These are phyloP conservation scores for Oreotrochilus melanogaster DNA, from an alignment of 2,113 vertebrate species.

Conservation along the genomic window DNA sequence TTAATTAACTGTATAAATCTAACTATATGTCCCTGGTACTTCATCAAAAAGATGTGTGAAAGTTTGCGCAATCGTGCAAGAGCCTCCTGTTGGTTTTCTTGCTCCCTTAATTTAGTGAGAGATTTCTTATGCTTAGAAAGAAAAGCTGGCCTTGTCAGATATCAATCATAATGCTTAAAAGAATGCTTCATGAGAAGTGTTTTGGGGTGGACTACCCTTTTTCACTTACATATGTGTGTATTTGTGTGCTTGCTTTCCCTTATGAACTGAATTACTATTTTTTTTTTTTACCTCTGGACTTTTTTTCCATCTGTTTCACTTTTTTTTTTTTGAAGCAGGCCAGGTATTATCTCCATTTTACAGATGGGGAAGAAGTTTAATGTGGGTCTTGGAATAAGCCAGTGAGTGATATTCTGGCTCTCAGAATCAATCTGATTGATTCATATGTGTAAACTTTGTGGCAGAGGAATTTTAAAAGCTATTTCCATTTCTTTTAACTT, in stretches of 20 bases:
- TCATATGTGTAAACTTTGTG: not conserved
- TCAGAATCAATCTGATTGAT: conserved; percentile 29
- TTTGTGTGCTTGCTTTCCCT: not conserved
- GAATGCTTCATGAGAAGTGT: not conserved
- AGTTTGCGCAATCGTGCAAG: not conserved
- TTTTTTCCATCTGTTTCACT: not conserved
- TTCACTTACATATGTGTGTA: not conserved
- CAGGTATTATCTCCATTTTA: not conserved
- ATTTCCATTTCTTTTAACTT: conserved; percentile 27
- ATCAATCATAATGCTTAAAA: not conserved
- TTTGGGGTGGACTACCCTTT: not conserved
- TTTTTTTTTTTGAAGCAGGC: not conserved
- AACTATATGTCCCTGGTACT: not conserved
- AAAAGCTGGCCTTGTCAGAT: not conserved
- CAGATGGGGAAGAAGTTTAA: not conserved
- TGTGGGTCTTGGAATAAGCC: not conserved
- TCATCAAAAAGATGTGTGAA: not conserved
- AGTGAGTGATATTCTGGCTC: conserved; percentile 18
- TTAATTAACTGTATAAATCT: not conserved
- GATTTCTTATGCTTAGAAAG: not conserved
- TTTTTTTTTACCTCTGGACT: not conserved
- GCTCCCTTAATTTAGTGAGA: not conserved
- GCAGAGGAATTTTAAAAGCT: not conserved
- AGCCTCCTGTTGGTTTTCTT: not conserved
- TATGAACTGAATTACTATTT: not conserved